phyloP scores from a whole-genome alignment of 2,113 vertebrate genomes.

The Lethenteron camtschaticum region DNA sequence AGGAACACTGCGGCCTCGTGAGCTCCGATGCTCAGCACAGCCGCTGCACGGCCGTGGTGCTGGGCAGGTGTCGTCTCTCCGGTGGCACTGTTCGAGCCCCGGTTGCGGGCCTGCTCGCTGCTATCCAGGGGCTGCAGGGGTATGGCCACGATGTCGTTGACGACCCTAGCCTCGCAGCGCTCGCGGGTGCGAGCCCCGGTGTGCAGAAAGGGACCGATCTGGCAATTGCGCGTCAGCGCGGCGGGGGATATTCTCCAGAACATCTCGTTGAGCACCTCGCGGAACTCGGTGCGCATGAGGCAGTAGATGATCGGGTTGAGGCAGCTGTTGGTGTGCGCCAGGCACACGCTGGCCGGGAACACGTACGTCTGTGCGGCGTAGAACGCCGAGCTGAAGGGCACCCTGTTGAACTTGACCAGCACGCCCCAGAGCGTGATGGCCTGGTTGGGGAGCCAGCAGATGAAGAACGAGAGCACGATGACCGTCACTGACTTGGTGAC shows the following conservation, averaged over 20 bases:
- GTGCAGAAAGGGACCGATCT: too few species aligned
- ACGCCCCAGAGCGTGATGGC: slow-evolving; percentile 74
- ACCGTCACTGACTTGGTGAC: slow-evolving; percentile 77
- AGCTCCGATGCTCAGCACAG: slow-evolving; percentile 5
- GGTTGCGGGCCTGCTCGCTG: too few species aligned
- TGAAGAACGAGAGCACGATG: slow-evolving; percentile 68
- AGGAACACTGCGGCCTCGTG: too few species aligned
- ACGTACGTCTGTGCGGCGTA: slow-evolving; percentile 65
- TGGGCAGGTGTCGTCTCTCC: slow-evolving; percentile 38
- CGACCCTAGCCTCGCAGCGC: too few species aligned
- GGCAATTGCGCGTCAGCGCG: slow-evolving; percentile 7
- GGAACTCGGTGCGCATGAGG: slow-evolving; percentile 71
- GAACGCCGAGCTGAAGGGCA: slow-evolving; percentile 61
- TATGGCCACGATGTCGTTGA: too few species aligned
- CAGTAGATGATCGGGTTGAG: slow-evolving; percentile 83
- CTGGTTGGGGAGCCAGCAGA: slow-evolving; percentile 92
- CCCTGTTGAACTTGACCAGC: slow-evolving; percentile 67
- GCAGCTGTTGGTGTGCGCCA: slow-evolving; percentile 91
- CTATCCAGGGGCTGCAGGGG: too few species aligned
- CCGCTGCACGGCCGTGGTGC: slow-evolving; percentile 21
- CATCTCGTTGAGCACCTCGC: slow-evolving; percentile 55
- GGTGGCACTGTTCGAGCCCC: slow-evolving; percentile 23
- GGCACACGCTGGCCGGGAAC: slow-evolving; percentile 70
- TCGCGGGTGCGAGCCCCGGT: too few species aligned
- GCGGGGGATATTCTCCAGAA: slow-evolving; percentile 57